Base-by-base conservation (phyloP, 2,797 vertebrate species). In the Mallotus villosus region DNA sequence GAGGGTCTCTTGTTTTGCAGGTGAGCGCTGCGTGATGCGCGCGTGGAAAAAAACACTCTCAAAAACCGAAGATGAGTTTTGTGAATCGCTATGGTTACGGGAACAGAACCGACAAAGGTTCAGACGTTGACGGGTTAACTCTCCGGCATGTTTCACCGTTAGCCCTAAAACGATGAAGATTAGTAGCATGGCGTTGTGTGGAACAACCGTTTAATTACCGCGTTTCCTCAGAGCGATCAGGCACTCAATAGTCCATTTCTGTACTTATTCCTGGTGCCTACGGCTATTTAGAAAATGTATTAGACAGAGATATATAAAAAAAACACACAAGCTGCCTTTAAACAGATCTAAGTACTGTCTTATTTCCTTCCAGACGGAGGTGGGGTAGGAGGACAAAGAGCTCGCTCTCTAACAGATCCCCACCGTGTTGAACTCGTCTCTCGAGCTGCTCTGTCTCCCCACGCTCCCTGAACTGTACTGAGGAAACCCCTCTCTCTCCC, bases 391-490 rank as follows among this genome's bases (percentile, higher is more conserved):
- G 79, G 70, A 71, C 76, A 80, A 84, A 80, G 80, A 55, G 55
- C 75, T 80, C 78, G 80, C 82, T 86, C 80, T 88, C 25, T 1
- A 51, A 76, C 60, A 84, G 74, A 34, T 7, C 32, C 32, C 32
- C 32, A 29, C 75, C 29, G 64, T 82, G 84, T 87, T 84, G 80
- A 88, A 87, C 77, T 81, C 3, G 8, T 25, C 19, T 53, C 4
- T 5, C 1, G 83, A 84, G 82, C 77, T 34, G 58, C 61, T 78
- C 73, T 82, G 69, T 76, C 67, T 81, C 81, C 81, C 34, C 75
- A 85, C 76, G 87, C 80, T 90, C 85, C 83, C 57, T 78, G 86
- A 90, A 92, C 82, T 89, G 89, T 82, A 86, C 81, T 77, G 83
- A 87, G 83, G 73, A 87, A 89, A 91, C 86, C 88, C 73, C 82